Conservation (phyloP, 2,888 invertebrate species). For the Aspidiotus destructor region DNA sequence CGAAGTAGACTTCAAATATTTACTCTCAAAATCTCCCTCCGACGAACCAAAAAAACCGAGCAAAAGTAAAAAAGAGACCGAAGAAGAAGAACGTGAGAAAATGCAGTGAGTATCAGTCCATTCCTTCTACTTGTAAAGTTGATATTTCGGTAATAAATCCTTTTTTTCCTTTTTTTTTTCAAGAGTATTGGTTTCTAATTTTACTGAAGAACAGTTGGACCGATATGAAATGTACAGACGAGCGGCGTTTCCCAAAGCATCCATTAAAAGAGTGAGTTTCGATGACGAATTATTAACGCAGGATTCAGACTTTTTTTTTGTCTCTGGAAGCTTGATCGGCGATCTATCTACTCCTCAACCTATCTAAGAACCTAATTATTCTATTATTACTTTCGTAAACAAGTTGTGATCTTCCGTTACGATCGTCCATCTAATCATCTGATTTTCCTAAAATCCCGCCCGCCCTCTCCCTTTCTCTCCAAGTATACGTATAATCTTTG, state of each 20-base stretch:
- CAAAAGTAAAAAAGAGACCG: constrained; percentile 66
- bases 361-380: too few relatives aligned
- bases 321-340: too few relatives aligned
- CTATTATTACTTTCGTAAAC: too few relatives aligned
- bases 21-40: constrained; percentile 39
- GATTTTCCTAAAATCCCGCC: too few relatives aligned
- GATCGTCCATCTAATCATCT: too few relatives aligned
- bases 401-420: too few relatives aligned
- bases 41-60: constrained; percentile 55
- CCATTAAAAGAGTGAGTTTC: constrained; percentile 69
- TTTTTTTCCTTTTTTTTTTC: constrained; percentile 39
- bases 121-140: constrained; percentile 15
- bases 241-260: constrained; percentile 95
- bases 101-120: constrained; percentile 68
- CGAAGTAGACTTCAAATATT: constrained; percentile 17
- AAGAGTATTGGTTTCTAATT: constrained; percentile 94
- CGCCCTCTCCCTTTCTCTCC: too few relatives aligned
- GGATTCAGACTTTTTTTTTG: too few relatives aligned
- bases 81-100: constrained; percentile 89
- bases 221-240: constrained; percentile 97
- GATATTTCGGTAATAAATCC: not conserved
- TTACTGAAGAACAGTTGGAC: constrained; percentile 94
- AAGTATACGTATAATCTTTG: too few relatives aligned
- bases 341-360: too few relatives aligned
- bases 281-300: too few relatives aligned